A percentile compares a stretch with the other conserved stretches of the same genome.
Conservation (phyloP, 2,113 vertebrate genomes). For the Laterallus jamaicensis region DNA sequence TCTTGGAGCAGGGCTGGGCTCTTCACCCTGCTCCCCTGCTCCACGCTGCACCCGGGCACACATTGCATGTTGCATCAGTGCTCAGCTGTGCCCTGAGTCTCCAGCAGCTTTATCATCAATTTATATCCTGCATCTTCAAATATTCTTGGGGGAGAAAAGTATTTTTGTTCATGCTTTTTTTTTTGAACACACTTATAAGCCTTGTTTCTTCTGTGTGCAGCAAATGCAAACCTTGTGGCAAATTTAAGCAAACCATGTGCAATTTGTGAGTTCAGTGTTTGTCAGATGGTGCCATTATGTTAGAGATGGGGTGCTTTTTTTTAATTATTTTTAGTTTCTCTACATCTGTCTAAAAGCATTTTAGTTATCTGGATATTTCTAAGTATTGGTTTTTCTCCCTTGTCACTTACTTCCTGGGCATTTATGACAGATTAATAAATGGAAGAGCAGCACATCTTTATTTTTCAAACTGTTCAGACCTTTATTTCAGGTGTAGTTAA, state of each 20-base stretch:
- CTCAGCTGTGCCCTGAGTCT: not conserved
- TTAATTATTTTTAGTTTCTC: not conserved
- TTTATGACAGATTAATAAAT: constrained; percentile 70
- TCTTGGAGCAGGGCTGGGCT: not conserved
- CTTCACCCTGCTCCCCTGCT: not conserved
- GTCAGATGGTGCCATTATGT: constrained; percentile 13
- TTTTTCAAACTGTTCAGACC: not conserved
- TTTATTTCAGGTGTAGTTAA: not conserved
- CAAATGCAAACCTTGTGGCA: not conserved
- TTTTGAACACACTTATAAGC: not conserved
- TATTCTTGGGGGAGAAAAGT: not conserved
- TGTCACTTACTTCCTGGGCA: not conserved
- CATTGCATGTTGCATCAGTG: not conserved
- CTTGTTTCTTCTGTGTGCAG: not conserved
- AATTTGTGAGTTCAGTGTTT: constrained; percentile 10
- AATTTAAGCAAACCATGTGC: not conserved
- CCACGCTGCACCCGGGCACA: not conserved
- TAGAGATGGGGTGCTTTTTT: not conserved
- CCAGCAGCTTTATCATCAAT: not conserved
- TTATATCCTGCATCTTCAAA: not conserved
- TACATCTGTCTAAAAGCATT: constrained; percentile 8
- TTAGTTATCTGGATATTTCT: constrained; percentile 23
- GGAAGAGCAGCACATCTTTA: constrained; percentile 18
- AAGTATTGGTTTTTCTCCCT: constrained; percentile 9
- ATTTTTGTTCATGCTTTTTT: not conserved